Evolutionary conservation across 2,797 vertebrate genomes (phyloP), one percentile per base, ranked within the genome.

Genomic region (Pangasius larnaudii): DNA sequence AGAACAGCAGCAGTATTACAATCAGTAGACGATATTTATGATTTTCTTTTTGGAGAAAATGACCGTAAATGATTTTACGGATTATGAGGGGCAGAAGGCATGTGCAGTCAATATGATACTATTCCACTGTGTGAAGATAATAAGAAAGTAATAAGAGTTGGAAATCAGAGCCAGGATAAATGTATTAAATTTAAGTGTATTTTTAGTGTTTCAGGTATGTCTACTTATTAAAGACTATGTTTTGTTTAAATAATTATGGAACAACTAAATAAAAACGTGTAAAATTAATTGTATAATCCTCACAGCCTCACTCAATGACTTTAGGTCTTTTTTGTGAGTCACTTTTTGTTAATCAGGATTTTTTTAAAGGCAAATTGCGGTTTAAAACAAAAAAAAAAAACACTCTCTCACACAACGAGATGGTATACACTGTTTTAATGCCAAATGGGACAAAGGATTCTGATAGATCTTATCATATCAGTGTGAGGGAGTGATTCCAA

Each of bases 401-500:
- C 39, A 24, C 2, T 30, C 5, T 22, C 33, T 19, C 19, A 78
- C 75, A 56, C 33, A 2, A 1, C 24, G 1, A 24, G 56, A 81
- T 0, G 4, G 58, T 61, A 27, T 61, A 42, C 11, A 30, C 16
- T 33, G 39, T 78, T 88, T 84, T 27, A 81, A 27, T 63, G 39
- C 39, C 79, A 82, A 63, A 63, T 63, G 7, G 7, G 46, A 39
- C 56, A 39, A 1, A 39, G 22, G 2, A n/a, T 8, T 61, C 61
- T 51, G n/a, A 67, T 51, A 13, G 14, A 10, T 65, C 27, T 82
- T 1, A 3, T 75, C 79, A 51, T 89, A 14, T 49, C 86, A 33
- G 39, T 88, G 61, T 80, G 46, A n/a, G 24, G 8, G 74, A 22
- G 27, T 67, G 24, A 39, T 79, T 88, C 30, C 49, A 84, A 42